Evolutionary conservation across 2,797 vertebrate species (phyloP).

Genomic region (Argentina silus): DNA sequence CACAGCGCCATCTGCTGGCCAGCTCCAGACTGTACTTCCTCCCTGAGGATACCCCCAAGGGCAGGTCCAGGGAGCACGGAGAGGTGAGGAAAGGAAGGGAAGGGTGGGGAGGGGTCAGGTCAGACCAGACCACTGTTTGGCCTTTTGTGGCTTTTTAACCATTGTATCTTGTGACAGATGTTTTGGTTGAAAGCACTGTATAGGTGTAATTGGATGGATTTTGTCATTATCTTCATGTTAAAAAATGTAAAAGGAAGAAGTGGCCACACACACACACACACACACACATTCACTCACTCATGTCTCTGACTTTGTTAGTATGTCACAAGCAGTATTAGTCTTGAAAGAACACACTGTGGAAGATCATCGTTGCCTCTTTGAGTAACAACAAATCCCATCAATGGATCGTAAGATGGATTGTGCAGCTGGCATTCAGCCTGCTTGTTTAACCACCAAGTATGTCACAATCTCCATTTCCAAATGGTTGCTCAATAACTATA

Average conservation of each 20-base stretch:
- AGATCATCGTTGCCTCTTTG: background rate
- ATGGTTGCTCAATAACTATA: background rate
- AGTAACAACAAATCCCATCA: too few species aligned
- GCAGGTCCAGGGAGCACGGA: slow-evolving; percentile 79
- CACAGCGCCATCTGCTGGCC: slow-evolving; percentile 78
- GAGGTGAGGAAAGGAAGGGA: slow-evolving; percentile 68
- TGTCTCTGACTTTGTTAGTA: background rate
- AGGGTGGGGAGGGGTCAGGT: background rate
- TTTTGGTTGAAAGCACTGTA: too few species aligned
- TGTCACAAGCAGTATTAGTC: background rate
- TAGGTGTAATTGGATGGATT: too few species aligned
- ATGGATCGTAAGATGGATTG: background rate
- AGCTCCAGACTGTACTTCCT: slow-evolving; percentile 82
- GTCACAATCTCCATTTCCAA: slow-evolving; percentile 5
- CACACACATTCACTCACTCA: background rate
- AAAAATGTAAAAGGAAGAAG: background rate
- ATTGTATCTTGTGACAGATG: too few species aligned
- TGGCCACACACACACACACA: background rate
- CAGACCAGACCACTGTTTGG: background rate
- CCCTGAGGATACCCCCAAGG: slow-evolving; percentile 82
- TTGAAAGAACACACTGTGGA: background rate
- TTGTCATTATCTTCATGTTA: background rate
- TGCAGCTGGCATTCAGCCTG: background rate
- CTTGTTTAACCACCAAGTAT: background rate
- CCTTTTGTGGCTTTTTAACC: too few species aligned